Evolutionary conservation across 2,888 invertebrate species (phyloP).

Genomic region (Apotomis betuletana): DNA sequence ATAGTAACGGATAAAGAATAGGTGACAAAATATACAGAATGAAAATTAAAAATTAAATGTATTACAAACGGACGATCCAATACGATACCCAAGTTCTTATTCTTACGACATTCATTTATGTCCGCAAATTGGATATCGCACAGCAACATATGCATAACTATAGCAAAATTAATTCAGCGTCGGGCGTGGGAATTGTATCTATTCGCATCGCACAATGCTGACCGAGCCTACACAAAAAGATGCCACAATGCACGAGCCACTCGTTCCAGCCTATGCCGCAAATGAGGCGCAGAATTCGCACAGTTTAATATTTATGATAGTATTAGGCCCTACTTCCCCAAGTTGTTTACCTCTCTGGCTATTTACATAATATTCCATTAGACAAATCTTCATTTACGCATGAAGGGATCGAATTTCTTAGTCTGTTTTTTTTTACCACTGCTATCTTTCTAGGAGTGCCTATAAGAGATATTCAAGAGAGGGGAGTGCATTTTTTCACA

Average conservation of each 20-base stretch:
- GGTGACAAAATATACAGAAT: too few relatives aligned
- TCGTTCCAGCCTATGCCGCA: slow-evolving; percentile 47
- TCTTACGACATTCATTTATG: too few relatives aligned
- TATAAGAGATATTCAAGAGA: too few relatives aligned
- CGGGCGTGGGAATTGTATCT: slow-evolving; percentile 67
- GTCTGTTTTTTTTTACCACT: too few relatives aligned
- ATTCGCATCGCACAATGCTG: slow-evolving; percentile 63
- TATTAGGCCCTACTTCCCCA: slow-evolving; percentile 13
- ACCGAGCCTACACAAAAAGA: slow-evolving; percentile 65
- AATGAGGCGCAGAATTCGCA: slow-evolving; percentile 23
- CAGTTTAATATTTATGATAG: slow-evolving; percentile 26
- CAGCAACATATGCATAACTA: neutral
- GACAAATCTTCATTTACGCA: too few relatives aligned
- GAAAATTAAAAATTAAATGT: too few relatives aligned
- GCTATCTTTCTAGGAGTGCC: too few relatives aligned
- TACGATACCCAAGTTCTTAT: too few relatives aligned
- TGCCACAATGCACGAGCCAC: slow-evolving; percentile 68
- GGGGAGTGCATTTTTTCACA: too few relatives aligned
- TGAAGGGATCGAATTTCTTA: too few relatives aligned
- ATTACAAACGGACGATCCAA: too few relatives aligned
- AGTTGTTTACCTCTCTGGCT: slow-evolving; percentile 16
- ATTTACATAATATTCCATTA: slow-evolving; percentile 10
- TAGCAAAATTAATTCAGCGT: slow-evolving; percentile 37
- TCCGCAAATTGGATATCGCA: neutral
- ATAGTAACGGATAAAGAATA: too few relatives aligned